Base-by-base conservation (phyloP, 1,140 invertebrate genomes). In the Piezodorus guildinii region DNA sequence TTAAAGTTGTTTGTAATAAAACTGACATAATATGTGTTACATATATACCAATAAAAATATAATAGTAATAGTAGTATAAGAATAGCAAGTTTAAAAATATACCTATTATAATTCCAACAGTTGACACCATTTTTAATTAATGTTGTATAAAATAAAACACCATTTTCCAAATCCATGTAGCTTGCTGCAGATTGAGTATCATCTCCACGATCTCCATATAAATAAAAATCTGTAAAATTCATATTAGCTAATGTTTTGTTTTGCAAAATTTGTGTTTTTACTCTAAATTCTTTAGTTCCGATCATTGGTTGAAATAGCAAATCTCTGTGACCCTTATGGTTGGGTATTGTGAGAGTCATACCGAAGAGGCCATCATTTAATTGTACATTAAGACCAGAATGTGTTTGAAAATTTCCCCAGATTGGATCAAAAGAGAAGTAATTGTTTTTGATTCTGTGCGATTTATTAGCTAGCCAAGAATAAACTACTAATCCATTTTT, bases 341-440 rank as follows among this genome's bases (percentile, higher is more conserved):
- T 66, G 56, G 79, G 78, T 0, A 82, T 78, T 8, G 79, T 80
- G 4, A 87, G 68, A 0, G 82, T 81, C 63, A 89, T 71, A 1
- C 86, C 86, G 56, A 87, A 88, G 1, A 90, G 69, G 15, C 84
- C 86, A 70, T 89, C 86, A 6, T 83, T 80, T 5, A 79, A 79
- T 64, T 80, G 80, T 34, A 39, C 79, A 79, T 64, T 81, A 80
- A 70, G 87, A 4, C 52, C 52, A 88, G 51, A 84, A 59, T 79
- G 80, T 1, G 87, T 83, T 62, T 80, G 84, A 67, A 86, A 86
- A 63, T 74, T 70, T 71, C 78, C 86, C 66, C 83, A 77, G 12
- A 88, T 71, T 0, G 87, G 87, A 72, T 90, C 87, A 62, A 89
- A 87, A 73, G 86, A 79, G 79, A 90, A 89, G 74, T 83, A 90